A percentile compares a stretch with the other conserved stretches of the same genome.
These are phyloP conservation scores for Glyptemys insculpta DNA, from an alignment of 2,797 vertebrate genomes.

Conservation along the genomic window DNA sequence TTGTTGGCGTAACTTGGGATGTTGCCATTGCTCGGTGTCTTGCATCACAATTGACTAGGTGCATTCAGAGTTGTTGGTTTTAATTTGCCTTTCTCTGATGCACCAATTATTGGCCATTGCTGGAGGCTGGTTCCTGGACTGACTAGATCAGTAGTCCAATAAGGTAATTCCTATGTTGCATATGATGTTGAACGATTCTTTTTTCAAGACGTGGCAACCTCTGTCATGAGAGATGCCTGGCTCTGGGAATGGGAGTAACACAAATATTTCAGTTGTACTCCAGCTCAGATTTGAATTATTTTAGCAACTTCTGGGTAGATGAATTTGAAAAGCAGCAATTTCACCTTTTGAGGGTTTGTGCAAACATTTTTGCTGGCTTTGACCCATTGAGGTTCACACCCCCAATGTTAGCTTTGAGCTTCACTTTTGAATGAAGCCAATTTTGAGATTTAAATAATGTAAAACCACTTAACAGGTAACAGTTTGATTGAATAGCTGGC, in stretches of 20 bases:
- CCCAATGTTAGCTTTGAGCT: background rate
- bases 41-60: accelerated
- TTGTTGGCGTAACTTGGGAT: background rate
- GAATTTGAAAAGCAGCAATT: background rate
- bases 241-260: no score
- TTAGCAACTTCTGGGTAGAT: background rate
- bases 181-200: background rate
- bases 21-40: background rate
- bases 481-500: background rate
- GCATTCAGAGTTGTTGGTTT: background rate
- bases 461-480: background rate
- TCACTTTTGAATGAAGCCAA: background rate
- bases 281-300: background rate
- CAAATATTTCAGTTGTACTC: background rate
- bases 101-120: accelerated
- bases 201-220: background rate
- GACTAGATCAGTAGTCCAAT: background rate
- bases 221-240: background rate
- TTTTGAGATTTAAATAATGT: background rate
- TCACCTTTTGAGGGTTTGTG: background rate
- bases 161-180: background rate
- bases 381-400: background rate
- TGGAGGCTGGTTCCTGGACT: background rate
- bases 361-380: background rate
- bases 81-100: accelerated